Conservation (phyloP, 2,888 invertebrate genomes). For the Epinotia brunnichana region DNA sequence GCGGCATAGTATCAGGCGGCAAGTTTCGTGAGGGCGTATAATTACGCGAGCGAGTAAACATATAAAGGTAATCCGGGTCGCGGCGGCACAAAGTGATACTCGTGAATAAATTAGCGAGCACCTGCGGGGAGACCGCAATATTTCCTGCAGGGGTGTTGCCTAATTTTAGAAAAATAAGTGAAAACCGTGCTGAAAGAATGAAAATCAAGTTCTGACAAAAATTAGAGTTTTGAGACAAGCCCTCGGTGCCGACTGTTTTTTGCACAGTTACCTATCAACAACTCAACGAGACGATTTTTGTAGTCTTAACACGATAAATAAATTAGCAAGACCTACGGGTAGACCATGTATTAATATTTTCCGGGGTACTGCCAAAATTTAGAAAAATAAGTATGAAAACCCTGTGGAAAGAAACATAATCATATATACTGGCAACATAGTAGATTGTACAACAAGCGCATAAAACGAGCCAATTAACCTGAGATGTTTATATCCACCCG, state of each 20-base stretch:
- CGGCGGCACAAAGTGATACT: conserved; percentile 82
- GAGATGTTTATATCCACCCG: too few relatives aligned
- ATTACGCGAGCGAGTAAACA: conserved; percentile 82
- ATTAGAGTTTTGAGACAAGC: neutral
- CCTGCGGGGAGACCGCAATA: conserved; percentile 75
- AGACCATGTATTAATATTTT: too few relatives aligned
- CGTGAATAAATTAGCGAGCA: conserved; percentile 80
- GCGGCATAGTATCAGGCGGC: conserved; percentile 51
- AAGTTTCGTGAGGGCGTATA: conserved; percentile 82
- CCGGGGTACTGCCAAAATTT: too few relatives aligned
- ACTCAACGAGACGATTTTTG: neutral
- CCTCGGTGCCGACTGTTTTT: neutral
- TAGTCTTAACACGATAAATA: neutral
- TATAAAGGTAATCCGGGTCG: conserved; percentile 83
- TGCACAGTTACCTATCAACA: neutral
- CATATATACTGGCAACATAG: too few relatives aligned
- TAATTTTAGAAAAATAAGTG: conserved; percentile 18
- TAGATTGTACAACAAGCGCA: too few relatives aligned
- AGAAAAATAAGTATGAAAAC: too few relatives aligned
- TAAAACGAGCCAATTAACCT: too few relatives aligned
- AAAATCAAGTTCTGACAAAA: neutral
- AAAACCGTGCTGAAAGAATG: neutral
- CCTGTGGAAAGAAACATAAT: too few relatives aligned
- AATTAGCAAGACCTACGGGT: too few relatives aligned
- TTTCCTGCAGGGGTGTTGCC: conserved; percentile 58